A percentile compares a stretch with the other conserved stretches of the same genome.
Conservation (phyloP, 2,797 vertebrate genomes). For the Coracias cyanogaster region DNA sequence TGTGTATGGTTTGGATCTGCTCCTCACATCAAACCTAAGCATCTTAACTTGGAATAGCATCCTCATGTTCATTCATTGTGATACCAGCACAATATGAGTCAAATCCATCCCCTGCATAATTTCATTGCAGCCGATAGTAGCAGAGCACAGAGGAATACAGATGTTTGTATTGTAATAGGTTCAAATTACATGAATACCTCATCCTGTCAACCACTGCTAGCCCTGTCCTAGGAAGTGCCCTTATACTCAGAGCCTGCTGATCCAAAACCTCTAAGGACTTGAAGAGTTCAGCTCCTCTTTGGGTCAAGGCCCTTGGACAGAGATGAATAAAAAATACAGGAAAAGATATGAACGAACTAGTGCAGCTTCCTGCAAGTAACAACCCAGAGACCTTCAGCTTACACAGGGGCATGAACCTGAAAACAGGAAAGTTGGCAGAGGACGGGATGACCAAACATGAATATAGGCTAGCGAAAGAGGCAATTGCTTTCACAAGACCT, state of each 20-base stretch:
- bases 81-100: neutral
- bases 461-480: neutral
- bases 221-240: neutral
- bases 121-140: neutral
- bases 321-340: neutral
- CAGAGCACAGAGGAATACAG: neutral
- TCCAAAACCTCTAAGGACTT: neutral
- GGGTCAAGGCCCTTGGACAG: neutral
- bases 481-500: constrained; percentile 35
- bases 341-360: neutral
- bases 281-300: neutral
- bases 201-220: neutral
- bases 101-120: neutral
- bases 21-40: neutral
- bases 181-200: neutral
- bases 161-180: neutral
- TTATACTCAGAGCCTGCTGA: neutral
- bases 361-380: neutral
- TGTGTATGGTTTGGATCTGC: neutral
- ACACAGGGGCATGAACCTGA: neutral
- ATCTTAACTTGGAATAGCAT: neutral
- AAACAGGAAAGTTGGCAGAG: neutral
- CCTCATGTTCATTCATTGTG: neutral
- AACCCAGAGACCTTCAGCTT: neutral
- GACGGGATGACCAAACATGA: neutral